A percentile compares a stretch with the other conserved stretches of the same genome.
phyloP scores from a whole-genome alignment of 2,888 invertebrate species.

The Apodemia hepburni region DNA sequence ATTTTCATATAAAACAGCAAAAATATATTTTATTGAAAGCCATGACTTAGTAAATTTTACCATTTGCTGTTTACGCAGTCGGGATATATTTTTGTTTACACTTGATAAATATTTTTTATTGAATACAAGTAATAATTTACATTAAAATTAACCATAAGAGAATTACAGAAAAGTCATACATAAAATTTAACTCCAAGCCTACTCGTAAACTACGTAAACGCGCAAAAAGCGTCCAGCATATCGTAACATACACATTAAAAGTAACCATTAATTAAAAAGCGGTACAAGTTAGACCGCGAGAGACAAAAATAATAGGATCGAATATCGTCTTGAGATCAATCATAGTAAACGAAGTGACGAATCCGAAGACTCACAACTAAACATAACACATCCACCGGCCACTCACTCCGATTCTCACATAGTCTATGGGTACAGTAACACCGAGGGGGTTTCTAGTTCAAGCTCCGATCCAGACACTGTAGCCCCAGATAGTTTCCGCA shows the following conservation, averaged over 20 bases:
- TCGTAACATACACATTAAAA: conserved; percentile 60
- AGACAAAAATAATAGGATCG: conserved; percentile 65
- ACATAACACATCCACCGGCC: conserved; percentile 45
- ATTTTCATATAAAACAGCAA: no score
- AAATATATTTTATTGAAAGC: no score
- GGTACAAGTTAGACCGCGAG: conserved; percentile 59
- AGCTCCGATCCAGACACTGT: background rate
- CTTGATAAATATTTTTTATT: conserved; percentile 40
- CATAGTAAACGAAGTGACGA: conserved; percentile 42
- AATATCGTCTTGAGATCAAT: conserved; percentile 77
- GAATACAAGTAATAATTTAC: conserved; percentile 69
- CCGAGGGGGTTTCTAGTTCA: conserved; percentile 10
- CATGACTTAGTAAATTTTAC: background rate
- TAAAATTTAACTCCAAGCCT: conserved; percentile 64
- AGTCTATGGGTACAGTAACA: conserved; percentile 11
- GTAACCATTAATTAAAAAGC: conserved; percentile 53
- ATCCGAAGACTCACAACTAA: conserved; percentile 51
- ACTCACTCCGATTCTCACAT: conserved; percentile 26
- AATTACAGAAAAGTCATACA: conserved; percentile 65
- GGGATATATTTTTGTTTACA: conserved; percentile 1
- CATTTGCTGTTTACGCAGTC: conserved; percentile 6
- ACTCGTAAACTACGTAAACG: conserved; percentile 62
- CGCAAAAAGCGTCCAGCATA: conserved; percentile 71
- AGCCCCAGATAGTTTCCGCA: background rate
- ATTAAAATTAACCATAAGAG: conserved; percentile 62